Conservation (phyloP, 2,888 invertebrate genomes). For the Tetrapedia diversipes region DNA sequence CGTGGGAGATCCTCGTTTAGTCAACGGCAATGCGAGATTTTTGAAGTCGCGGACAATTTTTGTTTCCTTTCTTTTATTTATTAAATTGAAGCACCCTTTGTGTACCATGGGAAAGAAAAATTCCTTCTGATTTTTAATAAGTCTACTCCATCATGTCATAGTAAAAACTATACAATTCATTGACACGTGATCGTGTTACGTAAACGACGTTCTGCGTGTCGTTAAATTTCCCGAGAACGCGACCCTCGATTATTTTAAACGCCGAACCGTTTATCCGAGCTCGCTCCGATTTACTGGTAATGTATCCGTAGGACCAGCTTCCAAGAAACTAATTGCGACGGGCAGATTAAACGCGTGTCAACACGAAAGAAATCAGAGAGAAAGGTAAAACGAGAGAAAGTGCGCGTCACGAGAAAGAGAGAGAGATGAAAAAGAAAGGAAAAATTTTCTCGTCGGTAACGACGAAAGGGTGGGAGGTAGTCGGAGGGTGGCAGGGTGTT, state of each 20-base stretch:
- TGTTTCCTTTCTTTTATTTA: too few relatives aligned
- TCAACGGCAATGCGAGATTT: too few relatives aligned
- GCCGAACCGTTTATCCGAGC: neutral
- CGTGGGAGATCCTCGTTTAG: too few relatives aligned
- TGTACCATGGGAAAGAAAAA: too few relatives aligned
- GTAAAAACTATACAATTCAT: too few relatives aligned
- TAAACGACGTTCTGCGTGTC: too few relatives aligned
- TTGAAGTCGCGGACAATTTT: too few relatives aligned
- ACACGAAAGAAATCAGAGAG: slow-evolving; percentile 23
- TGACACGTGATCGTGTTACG: too few relatives aligned
- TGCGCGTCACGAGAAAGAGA: too few relatives aligned
- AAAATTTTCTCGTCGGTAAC: slow-evolving; percentile 15
- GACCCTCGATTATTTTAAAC: neutral
- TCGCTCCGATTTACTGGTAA: neutral
- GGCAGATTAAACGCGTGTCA: slow-evolving; percentile 40
- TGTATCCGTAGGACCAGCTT: neutral
- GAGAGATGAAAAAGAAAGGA: neutral
- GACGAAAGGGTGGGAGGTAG: slow-evolving; percentile 21
- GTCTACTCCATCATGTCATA: too few relatives aligned
- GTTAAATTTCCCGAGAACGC: neutral
- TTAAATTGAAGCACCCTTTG: too few relatives aligned
- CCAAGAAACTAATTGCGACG: slow-evolving; percentile 30
- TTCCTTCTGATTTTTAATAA: too few relatives aligned
- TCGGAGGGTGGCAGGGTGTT: slow-evolving; percentile 32
- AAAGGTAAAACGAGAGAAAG: neutral